Evolutionary conservation across 1,140 invertebrate species (phyloP), one percentile per base, ranked within the genome.

Genomic region (Hylaeus anthracinus): DNA sequence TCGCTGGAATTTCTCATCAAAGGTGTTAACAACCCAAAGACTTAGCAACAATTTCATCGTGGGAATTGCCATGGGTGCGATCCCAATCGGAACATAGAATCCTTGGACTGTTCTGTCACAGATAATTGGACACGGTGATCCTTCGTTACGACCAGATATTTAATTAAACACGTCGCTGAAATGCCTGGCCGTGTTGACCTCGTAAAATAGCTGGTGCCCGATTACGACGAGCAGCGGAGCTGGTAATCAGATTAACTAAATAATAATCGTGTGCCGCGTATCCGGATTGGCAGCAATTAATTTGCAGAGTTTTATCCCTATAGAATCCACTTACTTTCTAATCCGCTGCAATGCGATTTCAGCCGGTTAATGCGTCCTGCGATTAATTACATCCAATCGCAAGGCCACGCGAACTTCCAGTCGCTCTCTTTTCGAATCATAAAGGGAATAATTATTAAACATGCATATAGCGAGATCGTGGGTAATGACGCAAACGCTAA

Each of bases 121-220:
- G 41, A 58, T 69, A 76, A 76, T 76, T 67, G 74, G 65, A 48
- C 74, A 1, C 2, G 15, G 0, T 9, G 65, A 60, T 77, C 55
- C 43, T 77, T 77, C 74, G 74, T 70, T 70, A 55, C n/a, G 14
- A 12, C 41, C 39, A n/a, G 69, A 72, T 78, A 72, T 78, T 78
- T 79, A 72, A 79, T 79, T 72, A 53, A 61, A 79, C 12, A 41
- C n/a, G 9, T 5, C n/a, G n/a, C 2, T 15, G 48, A 61, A 63
- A 71, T 41, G 58, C 37, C 58, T 39, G 56, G 65, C 12, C 41
- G 26, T 43, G 15, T 58, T 55, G 41, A 45, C 5, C 26, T 55
- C 43, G 55, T 37, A n/a, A 77, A 77, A 77, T 60, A 60, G 69
- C 64, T 9, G 43, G 14, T 26, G 48, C 48, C 26, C 12, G 66